Conservation (phyloP, 2,113 vertebrate genomes). For the Casuarius casuarius region DNA sequence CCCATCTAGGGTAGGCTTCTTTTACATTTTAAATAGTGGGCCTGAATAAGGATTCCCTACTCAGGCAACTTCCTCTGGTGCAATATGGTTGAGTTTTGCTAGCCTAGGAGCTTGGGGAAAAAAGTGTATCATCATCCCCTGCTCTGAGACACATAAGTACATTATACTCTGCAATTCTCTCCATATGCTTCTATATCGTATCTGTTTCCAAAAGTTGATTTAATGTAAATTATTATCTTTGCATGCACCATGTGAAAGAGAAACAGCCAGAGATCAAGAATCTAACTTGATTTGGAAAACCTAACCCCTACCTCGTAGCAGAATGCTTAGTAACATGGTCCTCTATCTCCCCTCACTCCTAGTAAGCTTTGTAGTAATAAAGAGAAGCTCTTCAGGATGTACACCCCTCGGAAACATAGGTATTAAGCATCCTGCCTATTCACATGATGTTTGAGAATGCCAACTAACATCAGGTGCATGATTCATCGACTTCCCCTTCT, state of each 20-base stretch:
- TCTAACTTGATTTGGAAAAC: constrained; percentile 51
- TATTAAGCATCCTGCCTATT: constrained; percentile 89
- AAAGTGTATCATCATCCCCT: not conserved
- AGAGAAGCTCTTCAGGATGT: constrained; percentile 92
- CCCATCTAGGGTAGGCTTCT: not conserved
- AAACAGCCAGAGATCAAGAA: constrained; percentile 21
- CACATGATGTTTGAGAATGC: constrained; percentile 89
- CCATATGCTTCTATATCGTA: not conserved
- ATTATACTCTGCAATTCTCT: not conserved
- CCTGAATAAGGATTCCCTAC: not conserved
- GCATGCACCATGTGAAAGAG: not conserved
- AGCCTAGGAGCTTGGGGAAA: not conserved
- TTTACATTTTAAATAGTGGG: not conserved
- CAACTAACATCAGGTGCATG: constrained; percentile 91
- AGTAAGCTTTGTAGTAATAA: constrained; percentile 94
- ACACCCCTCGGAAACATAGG: constrained; percentile 90
- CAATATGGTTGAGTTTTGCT: not conserved
- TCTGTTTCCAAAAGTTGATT: constrained; percentile 29
- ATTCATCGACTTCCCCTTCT: constrained; percentile 64
- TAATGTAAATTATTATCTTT: constrained; percentile 4
- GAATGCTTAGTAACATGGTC: constrained; percentile 80
- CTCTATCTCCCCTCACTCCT: constrained; percentile 90
- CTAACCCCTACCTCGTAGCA: constrained; percentile 66
- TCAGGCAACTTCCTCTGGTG: not conserved
- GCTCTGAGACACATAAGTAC: not conserved